phyloP scores from a whole-genome alignment of 2,797 vertebrate species.

The Bufotes viridis region DNA sequence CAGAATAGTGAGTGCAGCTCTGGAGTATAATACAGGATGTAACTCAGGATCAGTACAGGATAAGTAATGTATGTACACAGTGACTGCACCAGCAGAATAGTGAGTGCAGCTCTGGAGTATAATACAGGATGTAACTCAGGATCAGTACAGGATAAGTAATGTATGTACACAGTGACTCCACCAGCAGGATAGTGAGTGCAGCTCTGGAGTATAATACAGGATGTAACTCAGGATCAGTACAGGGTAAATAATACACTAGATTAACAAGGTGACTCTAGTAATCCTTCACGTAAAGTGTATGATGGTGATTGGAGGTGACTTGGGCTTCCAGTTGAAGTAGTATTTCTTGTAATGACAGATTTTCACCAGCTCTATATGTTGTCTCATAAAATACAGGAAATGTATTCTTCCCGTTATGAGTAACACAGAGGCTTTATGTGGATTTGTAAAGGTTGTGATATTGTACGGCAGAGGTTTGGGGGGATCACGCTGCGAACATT shows the following conservation, averaged over 20 bases:
- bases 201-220: too few species aligned
- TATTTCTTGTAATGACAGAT: not conserved
- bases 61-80: too few species aligned
- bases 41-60: too few species aligned
- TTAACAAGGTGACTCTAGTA: not conserved
- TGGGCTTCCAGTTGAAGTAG: not conserved
- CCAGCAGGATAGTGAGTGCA: too few species aligned
- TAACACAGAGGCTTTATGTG: conserved; percentile 30
- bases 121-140: too few species aligned
- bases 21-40: too few species aligned
- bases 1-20: too few species aligned
- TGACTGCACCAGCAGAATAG: too few species aligned
- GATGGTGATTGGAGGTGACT: not conserved
- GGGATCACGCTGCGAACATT: conserved; percentile 39
- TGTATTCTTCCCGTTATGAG: not conserved
- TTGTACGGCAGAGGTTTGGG: conserved; percentile 11
- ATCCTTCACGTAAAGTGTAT: not conserved
- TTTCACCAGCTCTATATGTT: not conserved
- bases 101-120: too few species aligned
- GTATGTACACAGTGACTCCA: too few species aligned
- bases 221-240: too few species aligned
- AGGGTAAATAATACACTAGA: not conserved
- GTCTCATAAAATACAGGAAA: conserved; percentile 2
- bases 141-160: too few species aligned
- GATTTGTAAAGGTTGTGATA: conserved; percentile 43